Base-by-base conservation (phyloP, 1,140 invertebrate species). In the Macrocentrus cingulum region DNA sequence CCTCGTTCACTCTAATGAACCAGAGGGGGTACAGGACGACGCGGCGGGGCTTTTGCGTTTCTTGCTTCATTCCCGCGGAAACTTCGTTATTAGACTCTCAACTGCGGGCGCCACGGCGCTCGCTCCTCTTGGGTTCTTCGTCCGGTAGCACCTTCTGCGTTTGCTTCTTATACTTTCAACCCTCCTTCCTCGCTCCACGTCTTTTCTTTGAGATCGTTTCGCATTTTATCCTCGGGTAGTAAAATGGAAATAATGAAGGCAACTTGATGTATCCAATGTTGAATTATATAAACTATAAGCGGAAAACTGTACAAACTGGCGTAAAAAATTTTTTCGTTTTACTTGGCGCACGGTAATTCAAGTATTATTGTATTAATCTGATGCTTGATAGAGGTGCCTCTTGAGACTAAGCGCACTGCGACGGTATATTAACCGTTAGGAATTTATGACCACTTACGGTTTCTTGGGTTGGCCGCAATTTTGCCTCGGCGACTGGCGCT, bases 401-500 rank as follows among this genome's bases (percentile, higher is more conserved):
- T 15, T 6, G 56, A 57, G 56, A 58, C 56, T 58, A 39, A 51
- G 56, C 56, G 56, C 56, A 58, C 23, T 58, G 48, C 56, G 48
- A 58, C 56, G 56, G 59, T 64, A 64, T 64, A 64, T 64, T 64
- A 64, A 61, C 60, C 54, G 59, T 61, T 61, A 32, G 32, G 39
- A 64, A 64, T 64, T 64, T 64, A 64, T 61, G 53, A 52, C 63
- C 60, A 61, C 63, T 61, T 64, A 61, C 54, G 56, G 50, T 61
- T 64, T 59, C 46, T 53, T 39, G 49, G 56, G 59, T 56, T 59
- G 36, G 48, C 63, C 57, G 54, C 63, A 64, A 57, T 64, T 61
- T 61, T 60, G 53, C 57, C 49, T 57, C 51, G 16, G 25, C n/a
- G 36, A 51, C 56, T 49, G 11, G 41, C 18, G 22, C n/a, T n/a